Evolutionary conservation across 1,140 invertebrate species (phyloP), one percentile per base, ranked within the genome.

Genomic region (Bathynomus jamesi): DNA sequence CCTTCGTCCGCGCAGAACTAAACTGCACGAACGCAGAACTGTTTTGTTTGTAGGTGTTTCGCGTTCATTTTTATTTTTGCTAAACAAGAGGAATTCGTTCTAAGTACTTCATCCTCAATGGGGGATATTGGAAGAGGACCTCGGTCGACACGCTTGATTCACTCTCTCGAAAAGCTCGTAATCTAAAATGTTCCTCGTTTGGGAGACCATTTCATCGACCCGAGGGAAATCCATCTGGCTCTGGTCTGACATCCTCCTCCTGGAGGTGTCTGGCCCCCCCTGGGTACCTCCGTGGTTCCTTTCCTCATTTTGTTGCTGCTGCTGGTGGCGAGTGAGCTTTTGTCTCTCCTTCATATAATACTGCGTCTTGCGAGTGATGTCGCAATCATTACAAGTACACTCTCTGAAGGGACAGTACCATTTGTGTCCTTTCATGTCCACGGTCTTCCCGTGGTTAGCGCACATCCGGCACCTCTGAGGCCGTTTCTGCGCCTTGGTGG

Each of bases 361-460:
- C 46, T 76, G 75, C 28, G 65, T 60, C 29, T 76, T 76, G 25
- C 72, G 65, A 7, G 75, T 76, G 53, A 76, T 73, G 7, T 69
- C 72, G 53, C 75, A 76, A 68, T 69, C 60, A 7, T 28, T 53
- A 28, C 75, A 76, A 11, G 27, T 32, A 31, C 73, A 72, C 0
- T 71, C 65, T 21, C 70, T 66, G 68, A 65, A 74, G 0, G 40
- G 29, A 32, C 75, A 76, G 71, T 71, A 71, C 69, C 72, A 76
- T 61, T 76, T 76, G 65, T 76, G 75, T 4, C 75, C 75, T 25
- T 76, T 76, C 1, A 76, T 64, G 25, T 68, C 66, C 10, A 69
- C 72, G 17, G 69, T 73, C 1, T 62, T 28, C n/a, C 65, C 66
- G 30, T 76, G 75, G 46, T 76, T 76, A 21, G 75, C 69, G 40